Percentiles rank a stretch among this genome's conserved stretches.
Conservation (phyloP, 2,797 vertebrate species). For the Siniperca obscura region DNA sequence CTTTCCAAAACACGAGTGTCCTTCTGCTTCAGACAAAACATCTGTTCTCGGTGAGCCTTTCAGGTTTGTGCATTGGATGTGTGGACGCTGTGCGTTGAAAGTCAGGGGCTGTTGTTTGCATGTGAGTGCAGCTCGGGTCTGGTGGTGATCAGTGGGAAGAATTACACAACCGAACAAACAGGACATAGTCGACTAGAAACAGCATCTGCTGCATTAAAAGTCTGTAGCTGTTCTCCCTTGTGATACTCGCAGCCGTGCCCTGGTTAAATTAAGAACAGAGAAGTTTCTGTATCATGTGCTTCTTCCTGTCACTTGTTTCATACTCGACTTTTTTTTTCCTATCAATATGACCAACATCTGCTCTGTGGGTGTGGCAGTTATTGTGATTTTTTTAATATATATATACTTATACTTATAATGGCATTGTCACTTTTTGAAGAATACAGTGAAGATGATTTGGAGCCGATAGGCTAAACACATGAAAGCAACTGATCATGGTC, state of each 20-base stretch:
- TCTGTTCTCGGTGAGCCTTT: not conserved
- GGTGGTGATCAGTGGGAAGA: conserved; percentile 42
- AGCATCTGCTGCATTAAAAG: conserved; percentile 2
- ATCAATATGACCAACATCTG: conserved; percentile 2
- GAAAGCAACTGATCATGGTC: too few relatives aligned
- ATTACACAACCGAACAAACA: conserved; percentile 41
- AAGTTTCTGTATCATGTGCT: conserved; percentile 27
- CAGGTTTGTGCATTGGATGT: too few relatives aligned
- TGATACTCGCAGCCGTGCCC: not conserved
- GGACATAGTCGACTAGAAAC: not conserved
- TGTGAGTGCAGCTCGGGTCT: conserved; percentile 21
- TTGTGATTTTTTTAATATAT: not conserved
- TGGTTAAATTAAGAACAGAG: conserved; percentile 49
- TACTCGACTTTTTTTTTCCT: conserved; percentile 6
- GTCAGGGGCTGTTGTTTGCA: not conserved
- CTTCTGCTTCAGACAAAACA: not conserved
- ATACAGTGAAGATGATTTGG: not conserved
- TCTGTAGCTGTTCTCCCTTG: not conserved
- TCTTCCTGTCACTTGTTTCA: conserved; percentile 59
- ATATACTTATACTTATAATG: not conserved
- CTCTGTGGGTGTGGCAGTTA: not conserved
- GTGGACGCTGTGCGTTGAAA: too few relatives aligned
- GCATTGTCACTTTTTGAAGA: too few relatives aligned
- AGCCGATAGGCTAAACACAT: not conserved
- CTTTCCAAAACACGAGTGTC: not conserved